Evolutionary conservation across 2,888 invertebrate species (phyloP).

Genomic region (Patella pellucida): DNA sequence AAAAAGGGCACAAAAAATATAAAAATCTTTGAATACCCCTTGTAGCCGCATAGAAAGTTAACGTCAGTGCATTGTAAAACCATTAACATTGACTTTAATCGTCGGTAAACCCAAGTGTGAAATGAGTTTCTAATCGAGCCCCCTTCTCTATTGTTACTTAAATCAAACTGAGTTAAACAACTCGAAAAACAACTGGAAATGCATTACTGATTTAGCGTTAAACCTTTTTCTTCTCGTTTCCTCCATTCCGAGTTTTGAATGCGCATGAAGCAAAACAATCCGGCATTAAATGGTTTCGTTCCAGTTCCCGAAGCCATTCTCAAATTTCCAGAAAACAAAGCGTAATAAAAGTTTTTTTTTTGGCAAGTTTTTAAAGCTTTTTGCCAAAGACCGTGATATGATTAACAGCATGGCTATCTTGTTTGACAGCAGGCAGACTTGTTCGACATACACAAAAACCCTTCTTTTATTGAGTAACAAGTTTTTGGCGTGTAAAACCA

Average conservation of each 20-base stretch:
- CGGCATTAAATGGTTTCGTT: constrained; percentile 15
- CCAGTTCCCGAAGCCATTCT: neutral
- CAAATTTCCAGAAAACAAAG: neutral
- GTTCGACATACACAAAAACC: neutral
- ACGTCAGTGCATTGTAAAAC: constrained; percentile 4
- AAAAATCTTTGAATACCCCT: too few species aligned
- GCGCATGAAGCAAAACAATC: constrained; percentile 2
- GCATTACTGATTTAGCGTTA: constrained; percentile 6
- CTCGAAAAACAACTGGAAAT: constrained; percentile 7
- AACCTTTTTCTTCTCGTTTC: constrained; percentile 1
- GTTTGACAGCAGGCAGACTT: neutral
- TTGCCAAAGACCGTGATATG: constrained; percentile 1
- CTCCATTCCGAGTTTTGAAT: constrained; percentile 2
- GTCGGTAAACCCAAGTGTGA: constrained; percentile 5
- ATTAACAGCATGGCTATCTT: constrained; percentile 1
- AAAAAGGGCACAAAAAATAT: too few species aligned
- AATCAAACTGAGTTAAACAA: constrained; percentile 9
- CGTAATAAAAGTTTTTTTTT: constrained; percentile 12
- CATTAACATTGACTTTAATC: constrained; percentile 3
- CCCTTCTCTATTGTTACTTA: constrained; percentile 12
- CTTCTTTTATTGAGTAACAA: constrained; percentile 1
- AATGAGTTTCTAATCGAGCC: constrained; percentile 11
- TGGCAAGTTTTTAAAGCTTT: constrained; percentile 3
- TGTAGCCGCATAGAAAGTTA: too few species aligned
- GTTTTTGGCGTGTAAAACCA: too few species aligned